Evolutionary conservation across 2,888 invertebrate species (phyloP).

Genomic region (Temnothorax ravouxi): DNA sequence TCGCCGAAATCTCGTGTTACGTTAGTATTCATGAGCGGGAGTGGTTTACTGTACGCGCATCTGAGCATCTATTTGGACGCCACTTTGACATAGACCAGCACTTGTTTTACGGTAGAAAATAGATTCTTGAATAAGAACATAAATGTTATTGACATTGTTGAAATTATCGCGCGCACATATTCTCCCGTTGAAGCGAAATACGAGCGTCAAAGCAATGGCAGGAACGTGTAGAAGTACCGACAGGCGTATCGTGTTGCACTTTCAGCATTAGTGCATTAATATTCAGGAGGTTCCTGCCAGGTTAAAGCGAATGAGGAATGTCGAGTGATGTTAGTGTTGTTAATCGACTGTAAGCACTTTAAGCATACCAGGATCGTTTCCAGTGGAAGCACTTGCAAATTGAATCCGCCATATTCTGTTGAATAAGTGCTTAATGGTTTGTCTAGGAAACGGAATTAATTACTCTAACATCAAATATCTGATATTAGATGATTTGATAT

Average conservation of each 20-base stretch:
- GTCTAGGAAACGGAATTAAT: slow-evolving; percentile 71
- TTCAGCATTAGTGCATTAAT: slow-evolving; percentile 45
- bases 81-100: slow-evolving; percentile 29
- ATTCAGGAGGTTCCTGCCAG: slow-evolving; percentile 29
- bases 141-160: not conserved
- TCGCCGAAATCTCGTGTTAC: slow-evolving; percentile 56
- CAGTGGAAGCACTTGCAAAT: slow-evolving; percentile 71
- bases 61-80: slow-evolving; percentile 31
- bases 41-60: slow-evolving; percentile 38
- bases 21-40: slow-evolving; percentile 62
- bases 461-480: slow-evolving; percentile 58
- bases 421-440: slow-evolving; percentile 73
- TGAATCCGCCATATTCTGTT: slow-evolving; percentile 64
- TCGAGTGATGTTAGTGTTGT: slow-evolving; percentile 59
- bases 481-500: slow-evolving; percentile 56
- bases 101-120: slow-evolving; percentile 47
- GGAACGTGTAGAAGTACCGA: slow-evolving; percentile 3
- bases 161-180: not conserved
- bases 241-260: not conserved
- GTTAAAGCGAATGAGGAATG: slow-evolving; percentile 68
- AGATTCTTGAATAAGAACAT: slow-evolving; percentile 13
- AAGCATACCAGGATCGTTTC: slow-evolving; percentile 63
- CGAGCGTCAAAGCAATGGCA: not conserved
- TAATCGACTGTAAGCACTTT: slow-evolving; percentile 73
- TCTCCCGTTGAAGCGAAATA: not conserved